Evolutionary conservation across 2,797 vertebrate species (phyloP).

Genomic region (Tinamus major): DNA sequence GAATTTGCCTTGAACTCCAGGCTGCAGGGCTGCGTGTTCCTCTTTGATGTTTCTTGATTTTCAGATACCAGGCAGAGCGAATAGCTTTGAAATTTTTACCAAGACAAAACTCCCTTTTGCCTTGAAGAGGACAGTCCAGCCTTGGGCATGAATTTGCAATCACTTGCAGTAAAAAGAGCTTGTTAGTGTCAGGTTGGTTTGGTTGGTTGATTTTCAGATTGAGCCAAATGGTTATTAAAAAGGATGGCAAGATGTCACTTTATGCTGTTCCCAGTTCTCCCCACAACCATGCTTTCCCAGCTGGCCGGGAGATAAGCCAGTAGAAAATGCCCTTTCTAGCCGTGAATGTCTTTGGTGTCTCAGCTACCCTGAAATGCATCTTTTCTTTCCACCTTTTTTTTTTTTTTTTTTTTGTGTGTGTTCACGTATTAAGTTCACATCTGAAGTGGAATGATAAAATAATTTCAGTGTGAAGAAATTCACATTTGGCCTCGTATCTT

Average conservation of each 20-base stretch:
- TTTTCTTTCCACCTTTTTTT: conserved; percentile 9
- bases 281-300: neutral
- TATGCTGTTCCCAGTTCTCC: neutral
- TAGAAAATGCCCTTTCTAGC: conserved; percentile 45
- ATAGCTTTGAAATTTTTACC: conserved; percentile 60
- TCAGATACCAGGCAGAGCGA: neutral
- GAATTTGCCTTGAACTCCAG: conserved; percentile 24
- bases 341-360: conserved; percentile 44
- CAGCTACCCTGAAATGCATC: conserved; percentile 33
- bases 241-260: conserved; percentile 72
- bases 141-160: conserved; percentile 59
- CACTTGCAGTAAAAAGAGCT: conserved; percentile 49
- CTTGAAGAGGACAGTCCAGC: conserved; percentile 61
- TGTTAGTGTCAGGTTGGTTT: conserved; percentile 64
- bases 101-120: conserved; percentile 49
- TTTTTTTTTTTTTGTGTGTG: neutral
- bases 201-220: conserved; percentile 71
- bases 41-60: conserved; percentile 54
- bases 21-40: neutral
- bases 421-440: neutral
- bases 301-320: conserved; percentile 45
- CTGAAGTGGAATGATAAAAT: conserved; percentile 51
- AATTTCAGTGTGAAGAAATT: neutral
- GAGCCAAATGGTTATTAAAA: conserved; percentile 73
- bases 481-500: neutral